phyloP scores from a whole-genome alignment of 2,888 invertebrate genomes.

The Cheilosia urbana region DNA sequence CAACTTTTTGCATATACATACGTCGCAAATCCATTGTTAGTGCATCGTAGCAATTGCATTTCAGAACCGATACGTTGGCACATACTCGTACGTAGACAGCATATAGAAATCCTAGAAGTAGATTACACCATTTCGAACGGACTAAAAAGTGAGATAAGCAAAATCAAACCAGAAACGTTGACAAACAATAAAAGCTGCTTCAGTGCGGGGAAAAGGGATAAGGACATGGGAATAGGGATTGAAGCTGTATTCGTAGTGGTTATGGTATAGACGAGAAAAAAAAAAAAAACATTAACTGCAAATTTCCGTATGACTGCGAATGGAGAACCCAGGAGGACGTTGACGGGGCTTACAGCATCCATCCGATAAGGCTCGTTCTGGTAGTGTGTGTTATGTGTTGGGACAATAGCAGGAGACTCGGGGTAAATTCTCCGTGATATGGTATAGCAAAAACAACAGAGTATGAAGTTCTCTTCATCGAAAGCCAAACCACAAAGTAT shows the following conservation, averaged over 20 bases:
- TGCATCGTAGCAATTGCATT: constrained; percentile 16
- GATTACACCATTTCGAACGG: constrained; percentile 27
- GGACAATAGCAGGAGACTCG: too few species aligned
- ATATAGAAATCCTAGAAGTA: constrained; percentile 3
- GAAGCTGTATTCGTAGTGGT: neutral
- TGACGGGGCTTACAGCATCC: constrained; percentile 28
- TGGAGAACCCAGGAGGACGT: constrained; percentile 32
- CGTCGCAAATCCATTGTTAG: constrained; percentile 17
- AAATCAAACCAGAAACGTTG: constrained; percentile 67
- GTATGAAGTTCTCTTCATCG: constrained; percentile 5
- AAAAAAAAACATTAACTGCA: constrained; percentile 71
- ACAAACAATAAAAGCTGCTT: constrained; percentile 58
- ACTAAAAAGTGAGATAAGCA: constrained; percentile 66
- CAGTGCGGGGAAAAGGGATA: neutral
- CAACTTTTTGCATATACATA: neutral
- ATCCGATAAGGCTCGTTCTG: constrained; percentile 57
- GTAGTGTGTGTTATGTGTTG: constrained; percentile 9
- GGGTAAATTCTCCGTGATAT: neutral
- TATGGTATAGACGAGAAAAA: constrained; percentile 61
- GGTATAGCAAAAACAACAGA: constrained; percentile 12
- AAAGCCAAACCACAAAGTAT: constrained; percentile 42
- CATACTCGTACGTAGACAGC: constrained; percentile 4
- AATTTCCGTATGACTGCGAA: constrained; percentile 63
- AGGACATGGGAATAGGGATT: neutral
- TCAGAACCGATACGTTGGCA: neutral